Base-by-base conservation (phyloP, 1,140 invertebrate genomes). In the Neodiprion virginianus region DNA sequence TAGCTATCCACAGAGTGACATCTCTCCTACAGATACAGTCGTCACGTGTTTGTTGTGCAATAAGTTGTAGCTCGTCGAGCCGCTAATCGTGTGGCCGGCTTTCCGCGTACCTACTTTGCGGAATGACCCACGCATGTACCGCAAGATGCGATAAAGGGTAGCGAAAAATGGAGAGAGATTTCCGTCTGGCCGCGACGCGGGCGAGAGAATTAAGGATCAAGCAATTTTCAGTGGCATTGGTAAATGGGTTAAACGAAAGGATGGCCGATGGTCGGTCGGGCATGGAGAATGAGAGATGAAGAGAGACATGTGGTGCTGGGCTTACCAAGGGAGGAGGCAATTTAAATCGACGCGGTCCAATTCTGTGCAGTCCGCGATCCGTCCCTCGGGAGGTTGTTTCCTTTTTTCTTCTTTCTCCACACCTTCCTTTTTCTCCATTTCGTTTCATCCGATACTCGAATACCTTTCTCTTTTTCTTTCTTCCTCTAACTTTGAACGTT, bases 241-340 rank as follows among this genome's bases (percentile, higher is more conserved):
- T 79, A 81, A 82, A 81, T 80, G 75, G 78, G 80, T 82, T 82
- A 82, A 81, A 82, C 74, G 50, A 11, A n/a, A 21, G 17, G 1
- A 21, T 21, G 17, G 17, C 17, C 17, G 17, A 21, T 21, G 17
- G 17, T 21, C 17, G 17, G 17, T 21, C 17, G 17, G 17, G 17
- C 17, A 21, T 21, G 17, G 17, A 21, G 17, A 21, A 21, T 21
- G 17, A 21, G 17, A 21, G 17, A 21, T 21, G 17, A 21, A 21
- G 17, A 21, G 17, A 21, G 17, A 21, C 17, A 1, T 21, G 17
- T 21, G 17, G 17, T 21, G 17, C 17, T 21, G 17, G 79, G 67
- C 67, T 53, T 76, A 76, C 76, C 73, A 74, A 79, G 76, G 79
- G 80, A 75, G 53, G 75, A 78, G 74, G 74, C 80, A 82, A 82